Base-by-base conservation (phyloP, 2,113 vertebrate genomes). In the Vulpes lagopus region DNA sequence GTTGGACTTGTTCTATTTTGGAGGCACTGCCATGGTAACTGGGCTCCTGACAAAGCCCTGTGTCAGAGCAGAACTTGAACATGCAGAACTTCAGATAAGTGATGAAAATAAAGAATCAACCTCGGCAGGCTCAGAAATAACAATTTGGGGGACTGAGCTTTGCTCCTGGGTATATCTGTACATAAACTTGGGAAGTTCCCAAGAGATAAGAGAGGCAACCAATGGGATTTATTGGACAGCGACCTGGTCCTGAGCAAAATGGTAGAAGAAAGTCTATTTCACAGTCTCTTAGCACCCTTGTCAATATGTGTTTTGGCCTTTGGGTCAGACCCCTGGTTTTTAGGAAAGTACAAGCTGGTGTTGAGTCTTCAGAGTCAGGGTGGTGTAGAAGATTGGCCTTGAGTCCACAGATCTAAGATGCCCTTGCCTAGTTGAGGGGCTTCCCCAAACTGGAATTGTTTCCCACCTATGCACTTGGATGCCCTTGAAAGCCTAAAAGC, bases 11-110 rank as follows among this genome's bases (percentile, higher is more conserved):
- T 97, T 97, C 97, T 99, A 98, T 99, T 99, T 98, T 98, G 95
- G 97, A 98, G 96, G 60, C 88, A 98, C 95, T 98, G 96, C 98
- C 98, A 98, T 98, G 98, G 98, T 96, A 98, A 99, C 98, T 98
- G 73, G 85, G 96, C 94, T 98, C 80, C 97, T 98, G 97, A 98
- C 88, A 98, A 98, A 98, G 89, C 96, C 96, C 97, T 93, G 95
- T 98, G 98, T 98, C 98, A 98, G 96, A 99, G 97, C 94, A 97
- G 95, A 97, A 98, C 80, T 97, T 96, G 94, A 98, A 98, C 97
- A 98, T 23, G 82, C 65, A 97, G 98, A 98, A 95, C 95, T 98
- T 98, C 1, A 43, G 74, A 92, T 96, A 98, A 95, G 82, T 85
- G 78, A 78, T 64, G 94, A 94, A 95, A 78, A 97, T 95, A 94